These are phyloP conservation scores for Ariopsis seemanni DNA, from an alignment of 2,113 vertebrate genomes.

Conservation along the genomic window DNA sequence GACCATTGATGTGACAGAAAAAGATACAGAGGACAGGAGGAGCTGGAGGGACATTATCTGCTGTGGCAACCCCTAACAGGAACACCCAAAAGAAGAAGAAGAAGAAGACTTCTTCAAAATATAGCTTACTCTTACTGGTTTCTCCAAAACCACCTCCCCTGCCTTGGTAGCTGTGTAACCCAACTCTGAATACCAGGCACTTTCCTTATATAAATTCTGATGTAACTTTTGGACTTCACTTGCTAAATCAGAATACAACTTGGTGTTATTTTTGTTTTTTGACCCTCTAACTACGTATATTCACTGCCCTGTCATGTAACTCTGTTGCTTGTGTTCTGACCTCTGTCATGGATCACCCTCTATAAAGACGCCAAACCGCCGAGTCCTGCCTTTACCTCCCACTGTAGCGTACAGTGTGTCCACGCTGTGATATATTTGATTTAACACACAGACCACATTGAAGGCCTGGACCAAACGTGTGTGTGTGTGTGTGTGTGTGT, in stretches of 20 bases:
- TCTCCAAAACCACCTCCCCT: not conserved
- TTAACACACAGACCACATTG: not conserved
- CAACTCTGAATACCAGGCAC: not conserved
- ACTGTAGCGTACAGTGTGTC: not conserved
- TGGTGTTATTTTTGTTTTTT: not conserved
- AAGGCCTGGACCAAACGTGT: not conserved
- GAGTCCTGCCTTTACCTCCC: constrained; percentile 6
- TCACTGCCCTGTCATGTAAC: not conserved
- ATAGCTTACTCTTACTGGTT: too few species aligned
- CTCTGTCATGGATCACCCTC: not conserved
- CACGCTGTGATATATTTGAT: not conserved
- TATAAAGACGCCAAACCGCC: not conserved
- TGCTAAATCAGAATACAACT: not conserved
- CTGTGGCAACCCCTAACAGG: too few species aligned
- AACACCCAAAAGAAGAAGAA: too few species aligned
- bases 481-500: constrained; percentile 1
- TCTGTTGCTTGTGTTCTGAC: not conserved
- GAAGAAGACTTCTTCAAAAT: too few species aligned
- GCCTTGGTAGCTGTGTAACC: not conserved
- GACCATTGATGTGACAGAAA: too few species aligned
- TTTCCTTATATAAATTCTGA: not conserved
- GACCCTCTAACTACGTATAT: not conserved
- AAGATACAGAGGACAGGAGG: too few species aligned
- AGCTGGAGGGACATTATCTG: too few species aligned
- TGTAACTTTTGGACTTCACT: not conserved